Evolutionary conservation across 2,113 vertebrate genomes (phyloP), one percentile per base, ranked within the genome.

Genomic region (Malurus cyaneus): DNA sequence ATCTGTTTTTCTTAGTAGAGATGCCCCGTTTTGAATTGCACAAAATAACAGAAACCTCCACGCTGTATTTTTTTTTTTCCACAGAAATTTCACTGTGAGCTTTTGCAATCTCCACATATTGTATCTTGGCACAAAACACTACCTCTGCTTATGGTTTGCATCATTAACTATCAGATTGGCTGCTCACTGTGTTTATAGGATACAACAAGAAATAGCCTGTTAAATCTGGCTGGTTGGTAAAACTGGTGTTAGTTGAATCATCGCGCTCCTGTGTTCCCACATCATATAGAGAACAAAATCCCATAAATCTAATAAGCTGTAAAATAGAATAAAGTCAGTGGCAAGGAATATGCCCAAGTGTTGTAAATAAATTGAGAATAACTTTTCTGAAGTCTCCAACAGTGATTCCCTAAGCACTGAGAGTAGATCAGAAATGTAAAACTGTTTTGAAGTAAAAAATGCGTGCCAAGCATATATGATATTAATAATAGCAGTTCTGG

Each of bases 161-260:
- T 96, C 85, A 95, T 92, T 95, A 91, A 79, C 91, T 97, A 96
- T 96, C 93, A 97, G 96, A 97, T 97, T 96, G 96, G 96, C 94
- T 94, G 73, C 86, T 95, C 70, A 4, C 62, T 89, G 69, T 96
- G 92, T 96, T 96, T 95, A 78, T 95, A 79, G 93, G 69, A 81
- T 95, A 86, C 86, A 97, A 93, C 95, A 97, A 96, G 94, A 96
- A 97, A 96, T 94, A 95, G 94, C 94, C 94, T 96, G 96, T 96
- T 97, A 88, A 64, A 85, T 96, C 89, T 95, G 93, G 87, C 94
- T 95, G 92, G 64, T 92, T 94, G 88, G 88, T 96, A 92, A 65
- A 96, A 91, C 80, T 78, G 90, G 57, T 92, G 87, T 64, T 82
- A 49, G 79, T 86, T 93, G 86, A 95, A 94, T 94, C 90, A 88